phyloP scores from a whole-genome alignment of 2,113 vertebrate genomes.

The Ophthalmolycus amberensis region DNA sequence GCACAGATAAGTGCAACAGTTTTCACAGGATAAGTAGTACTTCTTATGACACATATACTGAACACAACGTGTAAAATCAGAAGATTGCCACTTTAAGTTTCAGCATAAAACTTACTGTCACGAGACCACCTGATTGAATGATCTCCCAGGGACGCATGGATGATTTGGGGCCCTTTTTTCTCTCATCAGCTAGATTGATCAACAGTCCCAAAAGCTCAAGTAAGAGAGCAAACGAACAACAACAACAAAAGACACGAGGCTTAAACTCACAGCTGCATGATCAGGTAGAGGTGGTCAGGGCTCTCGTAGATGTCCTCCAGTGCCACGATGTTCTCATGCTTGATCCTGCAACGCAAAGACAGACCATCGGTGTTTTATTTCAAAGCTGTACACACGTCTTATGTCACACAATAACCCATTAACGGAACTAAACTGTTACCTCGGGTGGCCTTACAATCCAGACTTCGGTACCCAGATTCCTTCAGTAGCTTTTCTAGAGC shows the following conservation, averaged over 20 bases:
- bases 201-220: not conserved
- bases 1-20: too few relatives aligned
- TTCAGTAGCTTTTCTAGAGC: not conserved
- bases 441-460: not conserved
- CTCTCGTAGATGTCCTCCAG: slow-evolving; percentile 99
- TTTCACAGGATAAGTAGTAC: too few relatives aligned
- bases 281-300: slow-evolving; percentile 94
- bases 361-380: slow-evolving; percentile 10
- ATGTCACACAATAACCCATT: not conserved
- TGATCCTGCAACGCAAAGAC: slow-evolving; percentile 86
- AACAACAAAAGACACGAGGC: not conserved
- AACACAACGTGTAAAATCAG: too few relatives aligned
- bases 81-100: not conserved
- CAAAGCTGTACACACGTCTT: not conserved
- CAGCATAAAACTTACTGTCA: not conserved
- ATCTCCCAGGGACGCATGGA: not conserved
- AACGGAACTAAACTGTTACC: slow-evolving; percentile 4
- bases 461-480: not conserved
- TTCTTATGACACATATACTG: too few relatives aligned
- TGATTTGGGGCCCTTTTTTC: not conserved
- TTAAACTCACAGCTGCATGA: slow-evolving; percentile 97
- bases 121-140: not conserved
- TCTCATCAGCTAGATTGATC: not conserved
- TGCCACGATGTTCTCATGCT: slow-evolving; percentile 99
- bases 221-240: not conserved